Percentiles rank a stretch among this genome's conserved stretches.
Conservation (phyloP, 2,113 vertebrate species). For the Pantherophis guttatus region DNA sequence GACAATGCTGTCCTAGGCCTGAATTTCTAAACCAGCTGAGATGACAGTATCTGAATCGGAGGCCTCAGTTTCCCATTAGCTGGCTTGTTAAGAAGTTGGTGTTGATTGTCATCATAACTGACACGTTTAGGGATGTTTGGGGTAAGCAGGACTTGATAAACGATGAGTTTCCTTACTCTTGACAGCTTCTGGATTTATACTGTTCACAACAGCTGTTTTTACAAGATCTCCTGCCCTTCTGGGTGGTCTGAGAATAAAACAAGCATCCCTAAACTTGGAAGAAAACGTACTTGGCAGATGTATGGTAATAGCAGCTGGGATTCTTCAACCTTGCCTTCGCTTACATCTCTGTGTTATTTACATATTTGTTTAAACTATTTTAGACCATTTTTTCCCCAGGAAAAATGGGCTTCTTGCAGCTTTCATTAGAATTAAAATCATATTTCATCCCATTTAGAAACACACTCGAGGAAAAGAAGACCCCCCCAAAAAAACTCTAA, state of each 20-base stretch:
- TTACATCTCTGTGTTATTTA: neutral
- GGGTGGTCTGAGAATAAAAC: constrained; percentile 30
- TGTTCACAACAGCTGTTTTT: constrained; percentile 26
- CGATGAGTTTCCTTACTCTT: constrained; percentile 26
- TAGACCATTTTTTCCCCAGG: neutral
- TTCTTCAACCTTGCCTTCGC: neutral
- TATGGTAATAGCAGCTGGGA: constrained; percentile 4
- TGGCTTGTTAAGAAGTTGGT: constrained; percentile 37
- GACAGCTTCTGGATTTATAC: constrained; percentile 31
- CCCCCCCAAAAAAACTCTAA: neutral
- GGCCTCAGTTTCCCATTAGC: constrained; percentile 43
- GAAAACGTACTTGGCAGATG: neutral
- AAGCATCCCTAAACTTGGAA: constrained; percentile 6
- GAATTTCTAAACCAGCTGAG: neutral
- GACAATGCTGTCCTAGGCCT: neutral
- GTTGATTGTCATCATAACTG: constrained; percentile 42
- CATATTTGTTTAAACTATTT: neutral
- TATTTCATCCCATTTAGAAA: neutral
- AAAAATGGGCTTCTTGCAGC: neutral
- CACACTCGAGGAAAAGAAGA: neutral
- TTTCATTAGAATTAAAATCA: neutral
- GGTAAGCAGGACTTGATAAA: constrained; percentile 37
- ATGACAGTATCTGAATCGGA: constrained; percentile 18
- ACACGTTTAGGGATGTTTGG: constrained; percentile 44
- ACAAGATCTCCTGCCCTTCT: neutral